Evolutionary conservation across 2,113 vertebrate genomes (phyloP), one percentile per base, ranked within the genome.

Genomic region (Nematolebias whitei): DNA sequence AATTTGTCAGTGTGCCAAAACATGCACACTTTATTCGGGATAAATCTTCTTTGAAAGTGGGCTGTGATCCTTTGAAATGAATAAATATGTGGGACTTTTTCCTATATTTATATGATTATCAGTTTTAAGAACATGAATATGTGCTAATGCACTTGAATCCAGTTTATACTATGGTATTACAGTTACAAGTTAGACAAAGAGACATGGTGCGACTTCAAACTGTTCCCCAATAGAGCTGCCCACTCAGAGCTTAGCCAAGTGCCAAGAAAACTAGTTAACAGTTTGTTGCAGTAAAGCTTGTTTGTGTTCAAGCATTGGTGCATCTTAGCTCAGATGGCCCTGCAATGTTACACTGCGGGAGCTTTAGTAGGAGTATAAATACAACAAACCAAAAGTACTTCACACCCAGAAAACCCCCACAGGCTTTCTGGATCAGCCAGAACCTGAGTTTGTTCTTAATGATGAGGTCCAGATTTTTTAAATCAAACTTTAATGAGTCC

Each of bases 321-420:
- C 62, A 19, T 79, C 54, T 62, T 74, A 66, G 85, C 88, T 91
- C 88, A 91, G 89, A 91, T 91, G 89, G 88, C 76, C 68, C 48
- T 11, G 40, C 64, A 40, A 71, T 63, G 67, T 62, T 76, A 64
- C 82, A n/a, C 86, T 9, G 60, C 77, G 56, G 85, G 88, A 61
- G 71, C 45, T 60, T 68, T 66, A 52, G 85, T 88, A 80, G 86
- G 87, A 74, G 80, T 77, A 75, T 71, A 68, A 70, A 60, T 82
- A 80, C 51, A 79, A 69, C 55, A 68, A 76, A 75, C 57, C 68
- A 69, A 68, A 72, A 76, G 80, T 71, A 76, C 76, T 89, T 88
- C 74, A 68, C 83, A 85, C 86, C 43, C 41, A 35, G 76, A 74
- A 76, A 12, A 8, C 77, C 78, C 84, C 84, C 60, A 74, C 83